Evolutionary conservation across 2,113 vertebrate species (phyloP).

Genomic region (Micronisus gabar): DNA sequence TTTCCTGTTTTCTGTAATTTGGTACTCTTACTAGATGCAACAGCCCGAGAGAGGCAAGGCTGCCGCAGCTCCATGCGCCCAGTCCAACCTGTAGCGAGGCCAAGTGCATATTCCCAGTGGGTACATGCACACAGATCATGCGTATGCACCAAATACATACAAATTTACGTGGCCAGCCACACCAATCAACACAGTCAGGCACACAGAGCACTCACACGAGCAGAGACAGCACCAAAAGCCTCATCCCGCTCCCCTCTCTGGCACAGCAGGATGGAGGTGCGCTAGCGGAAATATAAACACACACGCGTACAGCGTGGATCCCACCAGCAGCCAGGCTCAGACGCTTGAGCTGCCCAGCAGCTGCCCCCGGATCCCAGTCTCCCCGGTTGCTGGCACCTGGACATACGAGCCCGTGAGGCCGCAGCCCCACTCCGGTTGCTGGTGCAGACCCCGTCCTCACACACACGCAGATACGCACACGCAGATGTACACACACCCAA

Average conservation of each 20-base stretch:
- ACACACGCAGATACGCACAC: not conserved
- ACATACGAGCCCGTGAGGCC: not conserved
- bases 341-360: not conserved
- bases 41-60: not conserved
- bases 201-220: not conserved
- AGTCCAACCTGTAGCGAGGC: not conserved
- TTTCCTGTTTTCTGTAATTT: not conserved
- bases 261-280: too few relatives aligned
- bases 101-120: not conserved
- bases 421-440: not conserved
- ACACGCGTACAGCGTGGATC: not conserved
- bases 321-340: not conserved
- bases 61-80: not conserved
- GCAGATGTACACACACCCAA: too few relatives aligned
- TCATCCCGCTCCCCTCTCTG: not conserved
- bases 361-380: not conserved
- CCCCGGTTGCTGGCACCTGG: not conserved
- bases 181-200: not conserved
- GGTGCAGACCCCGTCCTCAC: not conserved
- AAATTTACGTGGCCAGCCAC: fast-evolving
- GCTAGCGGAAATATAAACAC: not conserved
- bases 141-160: too few relatives aligned
- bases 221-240: not conserved
- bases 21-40: not conserved
- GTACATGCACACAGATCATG: not conserved